Conservation (phyloP, 2,113 vertebrate species). For the Typhlomys cinereus region DNA sequence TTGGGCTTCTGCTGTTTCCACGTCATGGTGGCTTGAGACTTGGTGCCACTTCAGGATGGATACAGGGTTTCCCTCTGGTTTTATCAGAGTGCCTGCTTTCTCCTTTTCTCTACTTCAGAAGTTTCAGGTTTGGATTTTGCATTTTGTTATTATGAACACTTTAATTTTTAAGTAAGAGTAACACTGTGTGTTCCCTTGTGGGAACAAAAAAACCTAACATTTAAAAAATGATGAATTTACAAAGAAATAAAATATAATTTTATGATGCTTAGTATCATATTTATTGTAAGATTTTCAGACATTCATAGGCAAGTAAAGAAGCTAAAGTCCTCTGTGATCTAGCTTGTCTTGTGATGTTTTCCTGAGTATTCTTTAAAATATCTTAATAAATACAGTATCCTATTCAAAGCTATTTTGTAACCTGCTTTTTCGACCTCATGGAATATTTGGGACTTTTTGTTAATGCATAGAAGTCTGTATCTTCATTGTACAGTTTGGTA, state of each 20-base stretch:
- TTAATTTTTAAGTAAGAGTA: background rate
- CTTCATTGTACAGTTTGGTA: background rate
- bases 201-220: background rate
- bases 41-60: background rate
- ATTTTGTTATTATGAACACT: background rate
- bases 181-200: background rate
- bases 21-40: background rate
- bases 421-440: background rate
- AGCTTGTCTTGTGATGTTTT: conserved; percentile 35
- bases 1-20: background rate
- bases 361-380: conserved; percentile 14
- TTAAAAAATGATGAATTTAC: conserved; percentile 47
- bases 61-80: background rate
- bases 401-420: conserved; percentile 19
- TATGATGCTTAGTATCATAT: background rate
- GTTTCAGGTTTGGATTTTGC: conserved; percentile 41
- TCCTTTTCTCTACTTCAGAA: background rate
- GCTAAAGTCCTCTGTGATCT: conserved; percentile 1
- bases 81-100: conserved; percentile 23
- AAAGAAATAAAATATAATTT: conserved; percentile 48
- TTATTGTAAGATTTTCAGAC: conserved; percentile 29
- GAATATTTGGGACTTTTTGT: conserved; percentile 22
- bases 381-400: conserved; percentile 31
- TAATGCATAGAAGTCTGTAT: background rate
- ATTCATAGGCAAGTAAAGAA: conserved; percentile 31